Conservation (phyloP, 2,797 vertebrate genomes). For the Muscicapa striata region DNA sequence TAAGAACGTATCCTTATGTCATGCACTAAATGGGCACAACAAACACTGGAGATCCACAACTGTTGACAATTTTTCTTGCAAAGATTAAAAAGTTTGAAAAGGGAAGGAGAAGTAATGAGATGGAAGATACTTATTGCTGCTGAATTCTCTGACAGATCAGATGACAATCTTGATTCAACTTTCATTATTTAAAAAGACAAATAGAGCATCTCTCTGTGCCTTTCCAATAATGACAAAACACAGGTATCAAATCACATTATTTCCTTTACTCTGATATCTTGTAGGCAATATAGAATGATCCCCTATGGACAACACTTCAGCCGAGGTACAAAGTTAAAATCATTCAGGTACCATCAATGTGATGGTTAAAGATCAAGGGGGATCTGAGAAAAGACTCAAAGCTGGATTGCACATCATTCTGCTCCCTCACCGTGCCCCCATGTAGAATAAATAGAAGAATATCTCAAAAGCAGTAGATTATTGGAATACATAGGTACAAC, state of each 20-base stretch:
- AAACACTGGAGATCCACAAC: neutral
- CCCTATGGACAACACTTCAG: neutral
- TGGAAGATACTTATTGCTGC: slow-evolving; percentile 9
- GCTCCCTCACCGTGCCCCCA: neutral
- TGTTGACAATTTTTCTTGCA: neutral
- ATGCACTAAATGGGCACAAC: neutral
- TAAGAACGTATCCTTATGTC: neutral
- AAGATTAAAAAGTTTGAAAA: slow-evolving; percentile 19
- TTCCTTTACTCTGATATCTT: neutral
- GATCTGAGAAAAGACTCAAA: neutral
- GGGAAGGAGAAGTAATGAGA: slow-evolving; percentile 27
- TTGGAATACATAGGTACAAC: neutral
- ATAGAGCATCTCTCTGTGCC: neutral
- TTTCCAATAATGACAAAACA: slow-evolving; percentile 9
- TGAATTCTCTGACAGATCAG: slow-evolving; percentile 29
- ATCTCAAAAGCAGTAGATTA: neutral
- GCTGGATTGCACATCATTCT: neutral
- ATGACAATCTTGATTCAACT: slow-evolving; percentile 15
- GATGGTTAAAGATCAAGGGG: neutral
- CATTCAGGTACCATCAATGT: neutral
- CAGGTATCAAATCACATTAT: slow-evolving; percentile 27
- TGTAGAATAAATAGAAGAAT: neutral
- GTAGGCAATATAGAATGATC: neutral
- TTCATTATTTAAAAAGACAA: slow-evolving; percentile 45
- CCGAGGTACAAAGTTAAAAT: neutral